Evolutionary conservation across 2,888 invertebrate species (phyloP), one percentile per base, ranked within the genome.

Genomic region (Blera fallax): DNA sequence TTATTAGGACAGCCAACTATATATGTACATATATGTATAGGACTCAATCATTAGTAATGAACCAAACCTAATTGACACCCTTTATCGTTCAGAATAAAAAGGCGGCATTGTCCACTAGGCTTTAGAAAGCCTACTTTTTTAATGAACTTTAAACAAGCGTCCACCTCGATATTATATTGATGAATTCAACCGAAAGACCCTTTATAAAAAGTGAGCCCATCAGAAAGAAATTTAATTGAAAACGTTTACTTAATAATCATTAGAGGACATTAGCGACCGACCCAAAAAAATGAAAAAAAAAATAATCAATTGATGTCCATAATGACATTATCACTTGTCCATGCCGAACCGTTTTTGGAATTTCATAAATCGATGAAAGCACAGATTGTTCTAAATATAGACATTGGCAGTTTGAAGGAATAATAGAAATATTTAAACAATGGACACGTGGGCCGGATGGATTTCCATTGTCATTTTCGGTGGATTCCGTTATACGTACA

Each of bases 171-270:
- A 3, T 34, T 11, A 37, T 21, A 27, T 24, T n/a, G 18, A 24
- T 8, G 50, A 50, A 21, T 27, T n/a, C 45, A 18, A 45, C 37
- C 6, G 8, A 40, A 7, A n/a, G 43, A 8, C 0, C 43, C 27
- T 18, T 62, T 62, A 29, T 45, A 40, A 29, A 48, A 18, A 18
- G 18, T 7, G 34, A 48, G 14, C 21, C 48, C 48, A 64, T 34
- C 32, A 48, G 11, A 64, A 21, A 48, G 16, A 2, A 29, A 64
- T 34, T 64, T 48, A 48, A 64, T 64, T 64, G 34, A 65, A 65
- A 52, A 52, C 37, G 10, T 37, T 48, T 32, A 34, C 37, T 11
- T 50, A 24, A n/a, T 37, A 52, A 32, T 45, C 64, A 27, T 64
- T 48, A 48, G 32, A 32, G 48, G 40, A 24, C 50, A 65, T 52